Percentiles rank a stretch among this genome's conserved stretches.
These are phyloP conservation scores for Anarrhichthys ocellatus DNA, from an alignment of 2,113 vertebrate species.

Conservation along the genomic window DNA sequence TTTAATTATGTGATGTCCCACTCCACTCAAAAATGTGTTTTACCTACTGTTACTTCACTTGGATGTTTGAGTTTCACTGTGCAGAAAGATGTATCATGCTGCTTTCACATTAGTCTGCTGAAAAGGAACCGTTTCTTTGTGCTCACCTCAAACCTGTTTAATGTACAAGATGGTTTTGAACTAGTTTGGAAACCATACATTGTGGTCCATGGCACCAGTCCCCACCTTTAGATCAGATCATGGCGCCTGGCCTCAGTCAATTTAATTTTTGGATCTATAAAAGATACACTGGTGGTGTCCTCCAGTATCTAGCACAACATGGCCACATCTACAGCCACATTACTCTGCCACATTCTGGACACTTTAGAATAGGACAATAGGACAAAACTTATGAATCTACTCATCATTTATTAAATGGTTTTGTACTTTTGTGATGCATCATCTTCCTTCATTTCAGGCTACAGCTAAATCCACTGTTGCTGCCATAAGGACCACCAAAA, in stretches of 20 bases:
- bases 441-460: slow-evolving; percentile 55
- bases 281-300: background rate
- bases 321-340: background rate
- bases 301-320: background rate
- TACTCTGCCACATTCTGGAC: background rate
- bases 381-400: background rate
- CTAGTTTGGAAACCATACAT: background rate
- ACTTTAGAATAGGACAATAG: background rate
- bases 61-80: background rate
- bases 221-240: too few species aligned
- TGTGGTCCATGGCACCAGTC: background rate
- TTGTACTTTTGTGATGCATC: background rate
- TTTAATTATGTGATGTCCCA: background rate
- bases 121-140: background rate
- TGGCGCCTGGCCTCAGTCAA: too few species aligned
- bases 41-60: background rate
- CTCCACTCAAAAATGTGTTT: background rate
- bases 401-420: background rate
- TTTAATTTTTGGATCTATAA: too few species aligned
- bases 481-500: slow-evolving; percentile 42
- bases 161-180: background rate
- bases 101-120: background rate
- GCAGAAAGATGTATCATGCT: background rate
- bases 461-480: slow-evolving; percentile 25
- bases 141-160: background rate